phyloP scores from a whole-genome alignment of 64 coral and sea anemone species.

The Actinia equina region DNA sequence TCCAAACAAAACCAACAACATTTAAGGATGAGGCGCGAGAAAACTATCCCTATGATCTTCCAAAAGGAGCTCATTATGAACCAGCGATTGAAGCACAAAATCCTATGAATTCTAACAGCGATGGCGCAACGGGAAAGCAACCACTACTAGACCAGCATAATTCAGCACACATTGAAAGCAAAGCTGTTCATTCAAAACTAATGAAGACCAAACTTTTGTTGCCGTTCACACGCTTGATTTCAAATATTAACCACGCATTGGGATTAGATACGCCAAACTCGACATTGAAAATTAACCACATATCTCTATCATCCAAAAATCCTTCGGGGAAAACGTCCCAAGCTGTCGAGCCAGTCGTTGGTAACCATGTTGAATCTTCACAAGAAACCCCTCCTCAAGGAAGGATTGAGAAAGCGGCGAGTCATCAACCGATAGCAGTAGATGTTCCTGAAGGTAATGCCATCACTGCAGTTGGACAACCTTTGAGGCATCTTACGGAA shows the following conservation, averaged over 20 bases:
- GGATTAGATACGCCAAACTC: constrained; percentile 12
- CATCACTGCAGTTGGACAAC: background rate
- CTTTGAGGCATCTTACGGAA: background rate
- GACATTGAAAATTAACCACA: background rate
- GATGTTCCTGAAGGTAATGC: background rate
- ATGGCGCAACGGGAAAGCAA: background rate
- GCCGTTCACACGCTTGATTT: background rate
- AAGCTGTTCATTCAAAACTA: background rate
- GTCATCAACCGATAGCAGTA: background rate
- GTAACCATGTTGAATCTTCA: background rate
- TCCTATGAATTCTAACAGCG: background rate
- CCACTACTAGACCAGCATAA: background rate
- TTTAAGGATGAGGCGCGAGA: background rate
- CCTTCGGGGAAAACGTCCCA: background rate
- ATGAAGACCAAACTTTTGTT: background rate
- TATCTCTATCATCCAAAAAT: background rate
- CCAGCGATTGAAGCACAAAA: background rate
- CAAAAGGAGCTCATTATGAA: background rate
- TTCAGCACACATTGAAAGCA: background rate
- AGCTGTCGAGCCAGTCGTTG: background rate
- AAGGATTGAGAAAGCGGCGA: background rate
- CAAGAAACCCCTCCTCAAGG: background rate
- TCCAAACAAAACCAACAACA: background rate
- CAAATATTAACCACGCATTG: constrained; percentile 8
- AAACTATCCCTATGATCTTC: background rate